Conservation (phyloP, 2,888 invertebrate species). For the Folsomia candida region DNA sequence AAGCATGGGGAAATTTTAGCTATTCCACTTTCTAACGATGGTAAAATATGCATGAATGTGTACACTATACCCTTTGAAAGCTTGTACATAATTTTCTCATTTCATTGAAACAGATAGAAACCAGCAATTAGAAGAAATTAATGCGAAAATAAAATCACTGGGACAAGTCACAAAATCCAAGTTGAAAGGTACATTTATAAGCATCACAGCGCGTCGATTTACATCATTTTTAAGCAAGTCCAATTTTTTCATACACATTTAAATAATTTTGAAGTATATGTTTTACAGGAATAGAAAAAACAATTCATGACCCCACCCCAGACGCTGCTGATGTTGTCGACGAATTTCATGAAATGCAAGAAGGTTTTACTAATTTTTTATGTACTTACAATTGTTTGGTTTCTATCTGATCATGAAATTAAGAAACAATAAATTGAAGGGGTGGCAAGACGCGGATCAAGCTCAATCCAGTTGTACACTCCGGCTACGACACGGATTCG, state of each 20-base stretch:
- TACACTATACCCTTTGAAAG: background rate
- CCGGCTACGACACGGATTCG: slow-evolving; percentile 52
- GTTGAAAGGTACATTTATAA: slow-evolving; percentile 55
- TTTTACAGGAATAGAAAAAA: slow-evolving; percentile 2
- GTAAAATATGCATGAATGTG: slow-evolving; percentile 51
- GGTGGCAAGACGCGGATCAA: background rate
- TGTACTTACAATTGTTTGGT: no score
- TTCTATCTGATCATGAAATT: background rate
- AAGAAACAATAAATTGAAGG: background rate
- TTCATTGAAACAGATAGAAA: slow-evolving; percentile 54
- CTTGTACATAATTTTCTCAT: no score
- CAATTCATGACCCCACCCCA: background rate
- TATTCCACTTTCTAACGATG: slow-evolving; percentile 57
- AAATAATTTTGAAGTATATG: background rate
- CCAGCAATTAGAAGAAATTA: slow-evolving; percentile 62
- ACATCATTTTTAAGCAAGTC: no score
- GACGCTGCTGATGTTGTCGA: background rate
- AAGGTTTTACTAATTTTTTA: no score
- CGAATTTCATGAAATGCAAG: no score
- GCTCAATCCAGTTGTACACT: slow-evolving; percentile 7
- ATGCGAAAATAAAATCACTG: slow-evolving; percentile 59
- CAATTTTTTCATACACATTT: background rate
- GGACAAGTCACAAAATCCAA: slow-evolving; percentile 60
- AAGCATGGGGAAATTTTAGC: slow-evolving; percentile 61
- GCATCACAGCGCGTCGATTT: background rate